phyloP scores from a whole-genome alignment of 1,140 invertebrate genomes.

The Melipona quadrifasciata region DNA sequence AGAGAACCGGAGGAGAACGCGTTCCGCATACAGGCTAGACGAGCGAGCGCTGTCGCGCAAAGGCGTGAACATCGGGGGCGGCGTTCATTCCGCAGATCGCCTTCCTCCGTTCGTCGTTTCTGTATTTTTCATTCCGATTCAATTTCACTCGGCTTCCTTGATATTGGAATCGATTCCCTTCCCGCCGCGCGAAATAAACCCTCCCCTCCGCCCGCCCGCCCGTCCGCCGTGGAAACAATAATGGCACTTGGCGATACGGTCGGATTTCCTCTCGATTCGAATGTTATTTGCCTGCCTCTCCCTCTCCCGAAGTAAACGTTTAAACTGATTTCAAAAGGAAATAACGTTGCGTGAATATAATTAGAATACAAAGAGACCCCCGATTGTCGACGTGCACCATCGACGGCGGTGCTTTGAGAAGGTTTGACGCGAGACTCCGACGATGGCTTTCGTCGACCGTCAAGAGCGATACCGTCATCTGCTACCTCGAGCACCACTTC shows the following conservation, averaged over 20 bases:
- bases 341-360: background rate
- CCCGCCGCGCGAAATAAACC: background rate
- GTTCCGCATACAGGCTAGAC: slow-evolving; percentile 36
- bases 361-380: background rate
- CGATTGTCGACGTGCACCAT: background rate
- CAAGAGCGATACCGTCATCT: background rate
- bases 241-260: slow-evolving; percentile 1
- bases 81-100: background rate
- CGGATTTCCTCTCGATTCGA: background rate
- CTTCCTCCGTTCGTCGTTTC: background rate
- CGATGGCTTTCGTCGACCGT: background rate
- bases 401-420: background rate
- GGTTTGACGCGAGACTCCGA: background rate
- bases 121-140: slow-evolving; percentile 17
- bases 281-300: background rate
- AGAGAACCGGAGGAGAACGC: slow-evolving; percentile 50
- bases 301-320: background rate
- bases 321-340: background rate
- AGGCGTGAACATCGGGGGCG: slow-evolving; percentile 48
- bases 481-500: background rate
- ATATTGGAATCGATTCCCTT: slow-evolving; percentile 7
- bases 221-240: background rate
- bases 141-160: slow-evolving; percentile 4
- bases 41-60: slow-evolving; percentile 19
- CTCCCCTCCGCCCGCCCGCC: no score